phyloP scores from a whole-genome alignment of 64 coral and sea anemone species.

The Actinia tenebrosa region DNA sequence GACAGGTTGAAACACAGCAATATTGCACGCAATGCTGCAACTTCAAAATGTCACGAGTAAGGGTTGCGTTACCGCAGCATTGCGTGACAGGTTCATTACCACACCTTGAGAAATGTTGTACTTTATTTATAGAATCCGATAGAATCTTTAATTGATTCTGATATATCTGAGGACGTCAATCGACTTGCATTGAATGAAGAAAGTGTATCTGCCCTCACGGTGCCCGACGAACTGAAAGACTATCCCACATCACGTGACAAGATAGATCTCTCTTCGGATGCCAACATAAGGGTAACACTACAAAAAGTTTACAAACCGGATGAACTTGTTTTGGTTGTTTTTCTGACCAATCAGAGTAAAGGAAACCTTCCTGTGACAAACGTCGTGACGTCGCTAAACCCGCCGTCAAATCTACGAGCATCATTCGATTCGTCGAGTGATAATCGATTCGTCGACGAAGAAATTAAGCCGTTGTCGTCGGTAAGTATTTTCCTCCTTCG shows the following conservation, averaged over 20 bases:
- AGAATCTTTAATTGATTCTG: neutral
- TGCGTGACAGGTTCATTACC: no score
- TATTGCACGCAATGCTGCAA: no score
- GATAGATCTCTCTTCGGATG: constrained; percentile 56
- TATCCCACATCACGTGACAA: constrained; percentile 34
- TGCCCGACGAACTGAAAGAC: neutral
- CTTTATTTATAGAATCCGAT: neutral
- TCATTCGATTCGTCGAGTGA: constrained; percentile 45
- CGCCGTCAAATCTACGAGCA: constrained; percentile 66
- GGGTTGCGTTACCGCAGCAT: no score
- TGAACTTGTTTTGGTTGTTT: constrained; percentile 70
- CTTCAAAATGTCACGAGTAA: no score
- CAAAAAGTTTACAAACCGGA: constrained; percentile 82
- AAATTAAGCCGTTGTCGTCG: constrained; percentile 49
- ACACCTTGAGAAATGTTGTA: no score
- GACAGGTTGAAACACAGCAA: no score
- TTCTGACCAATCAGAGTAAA: constrained; percentile 76
- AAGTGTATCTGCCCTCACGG: neutral
- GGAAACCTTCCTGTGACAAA: constrained; percentile 46
- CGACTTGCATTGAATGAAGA: neutral
- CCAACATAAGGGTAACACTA: constrained; percentile 63
- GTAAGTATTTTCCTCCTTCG: constrained; percentile 19
- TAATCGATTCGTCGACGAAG: constrained; percentile 37
- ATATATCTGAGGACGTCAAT: neutral
- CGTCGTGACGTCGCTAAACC: constrained; percentile 52